Conservation (phyloP, 2,888 invertebrate species). For the Celastrina argiolus region DNA sequence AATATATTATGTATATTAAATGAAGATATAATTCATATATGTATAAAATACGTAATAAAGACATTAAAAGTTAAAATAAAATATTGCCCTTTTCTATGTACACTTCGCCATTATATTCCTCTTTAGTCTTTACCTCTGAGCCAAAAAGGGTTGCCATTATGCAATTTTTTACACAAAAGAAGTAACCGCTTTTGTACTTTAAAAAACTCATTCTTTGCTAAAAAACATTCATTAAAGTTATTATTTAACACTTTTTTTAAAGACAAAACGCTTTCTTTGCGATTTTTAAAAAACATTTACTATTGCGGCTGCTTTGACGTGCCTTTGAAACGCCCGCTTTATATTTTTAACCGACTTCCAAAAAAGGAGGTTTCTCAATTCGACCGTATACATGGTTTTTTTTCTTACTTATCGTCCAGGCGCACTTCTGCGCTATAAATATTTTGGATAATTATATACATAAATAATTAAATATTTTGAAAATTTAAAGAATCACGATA, state of each 20-base stretch:
- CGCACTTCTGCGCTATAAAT: no score
- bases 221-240: background rate
- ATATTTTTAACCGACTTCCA: no score
- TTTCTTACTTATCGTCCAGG: no score
- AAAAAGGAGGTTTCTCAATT: no score
- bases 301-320: background rate
- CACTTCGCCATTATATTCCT: background rate
- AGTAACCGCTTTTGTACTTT: constrained; percentile 8
- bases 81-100: constrained; percentile 46
- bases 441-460: no score
- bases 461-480: no score
- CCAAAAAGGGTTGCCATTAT: constrained; percentile 9
- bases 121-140: background rate
- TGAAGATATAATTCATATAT: no score
- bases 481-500: no score
- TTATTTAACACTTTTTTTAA: constrained; percentile 2
- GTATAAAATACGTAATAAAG: background rate
- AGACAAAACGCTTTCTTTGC: background rate
- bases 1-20: no score
- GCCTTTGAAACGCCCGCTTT: background rate
- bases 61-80: background rate
- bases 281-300: background rate
- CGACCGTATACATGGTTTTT: no score
- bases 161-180: background rate
- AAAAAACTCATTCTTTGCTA: background rate